phyloP scores from a whole-genome alignment of 1,140 invertebrate genomes.

The Oedothorax gibbosus region DNA sequence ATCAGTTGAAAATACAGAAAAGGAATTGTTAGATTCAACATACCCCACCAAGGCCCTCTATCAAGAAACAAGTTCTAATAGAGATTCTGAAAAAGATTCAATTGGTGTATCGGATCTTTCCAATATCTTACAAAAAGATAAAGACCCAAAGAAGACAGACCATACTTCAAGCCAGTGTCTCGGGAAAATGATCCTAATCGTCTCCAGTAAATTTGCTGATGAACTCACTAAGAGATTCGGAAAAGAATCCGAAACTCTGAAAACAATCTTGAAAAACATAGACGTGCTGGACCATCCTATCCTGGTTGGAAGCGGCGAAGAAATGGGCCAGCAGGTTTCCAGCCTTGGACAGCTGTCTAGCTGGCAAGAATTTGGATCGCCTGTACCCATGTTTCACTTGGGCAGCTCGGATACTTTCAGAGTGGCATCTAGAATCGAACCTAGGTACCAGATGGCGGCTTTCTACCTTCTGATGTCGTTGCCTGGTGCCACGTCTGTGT shows the following conservation, averaged over 20 bases:
- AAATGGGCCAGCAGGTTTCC: slow-evolving; percentile 64
- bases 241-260: too few species aligned
- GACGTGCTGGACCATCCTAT: slow-evolving; percentile 43
- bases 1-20: too few species aligned
- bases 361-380: slow-evolving; percentile 1
- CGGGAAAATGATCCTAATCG: slow-evolving; percentile 20
- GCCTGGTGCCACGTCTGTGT: slow-evolving; percentile 82
- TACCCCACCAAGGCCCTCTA: not conserved
- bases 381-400: slow-evolving; percentile 77
- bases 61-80: too few species aligned
- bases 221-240: not conserved
- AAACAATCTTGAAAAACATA: not conserved
- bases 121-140: too few species aligned
- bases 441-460: slow-evolving; percentile 75
- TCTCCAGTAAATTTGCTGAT: slow-evolving; percentile 30
- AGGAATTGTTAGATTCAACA: too few species aligned
- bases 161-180: too few species aligned
- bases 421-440: slow-evolving; percentile 69
- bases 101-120: too few species aligned
- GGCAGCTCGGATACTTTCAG: slow-evolving; percentile 74
- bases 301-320: slow-evolving; percentile 11
- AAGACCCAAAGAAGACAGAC: too few species aligned
- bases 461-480: slow-evolving; percentile 79
- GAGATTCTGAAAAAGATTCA: too few species aligned
- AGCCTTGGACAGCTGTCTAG: not conserved